These are phyloP conservation scores for Taurulus bubalis DNA, from an alignment of 2,113 vertebrate species.

Conservation along the genomic window DNA sequence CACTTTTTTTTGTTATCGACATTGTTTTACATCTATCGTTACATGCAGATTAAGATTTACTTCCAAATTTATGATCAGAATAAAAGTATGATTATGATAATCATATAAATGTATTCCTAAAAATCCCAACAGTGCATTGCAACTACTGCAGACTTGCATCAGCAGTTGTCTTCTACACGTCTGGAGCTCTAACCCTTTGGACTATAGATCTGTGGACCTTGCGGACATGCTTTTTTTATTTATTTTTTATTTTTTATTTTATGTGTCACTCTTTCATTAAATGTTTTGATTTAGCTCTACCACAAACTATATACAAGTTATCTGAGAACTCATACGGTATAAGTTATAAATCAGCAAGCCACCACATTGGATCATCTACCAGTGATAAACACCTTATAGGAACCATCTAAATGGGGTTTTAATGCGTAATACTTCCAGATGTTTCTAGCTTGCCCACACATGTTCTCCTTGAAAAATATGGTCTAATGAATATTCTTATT, in stretches of 20 bases:
- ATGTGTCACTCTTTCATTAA: neutral
- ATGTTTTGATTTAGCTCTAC: neutral
- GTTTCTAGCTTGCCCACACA: neutral
- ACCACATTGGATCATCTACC: neutral
- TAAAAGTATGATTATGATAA: no score
- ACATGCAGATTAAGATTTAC: no score
- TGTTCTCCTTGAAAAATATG: neutral
- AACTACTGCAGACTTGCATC: neutral
- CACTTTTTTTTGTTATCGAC: neutral
- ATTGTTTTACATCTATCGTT: no score
- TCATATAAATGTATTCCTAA: no score
- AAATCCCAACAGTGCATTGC: neutral
- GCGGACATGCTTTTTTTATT: neutral
- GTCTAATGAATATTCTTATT: neutral
- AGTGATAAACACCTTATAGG: constrained; percentile 5
- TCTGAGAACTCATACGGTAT: neutral
- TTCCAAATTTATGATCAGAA: no score
- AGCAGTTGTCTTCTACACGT: neutral
- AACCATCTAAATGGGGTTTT: neutral
- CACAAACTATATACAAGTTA: neutral
- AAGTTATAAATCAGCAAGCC: neutral
- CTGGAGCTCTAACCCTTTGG: neutral
- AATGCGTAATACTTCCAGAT: neutral
- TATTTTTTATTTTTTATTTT: neutral
- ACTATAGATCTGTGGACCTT: neutral